phyloP scores from a whole-genome alignment of 2,888 invertebrate genomes.

The Hermaeophaga mercurialis region DNA sequence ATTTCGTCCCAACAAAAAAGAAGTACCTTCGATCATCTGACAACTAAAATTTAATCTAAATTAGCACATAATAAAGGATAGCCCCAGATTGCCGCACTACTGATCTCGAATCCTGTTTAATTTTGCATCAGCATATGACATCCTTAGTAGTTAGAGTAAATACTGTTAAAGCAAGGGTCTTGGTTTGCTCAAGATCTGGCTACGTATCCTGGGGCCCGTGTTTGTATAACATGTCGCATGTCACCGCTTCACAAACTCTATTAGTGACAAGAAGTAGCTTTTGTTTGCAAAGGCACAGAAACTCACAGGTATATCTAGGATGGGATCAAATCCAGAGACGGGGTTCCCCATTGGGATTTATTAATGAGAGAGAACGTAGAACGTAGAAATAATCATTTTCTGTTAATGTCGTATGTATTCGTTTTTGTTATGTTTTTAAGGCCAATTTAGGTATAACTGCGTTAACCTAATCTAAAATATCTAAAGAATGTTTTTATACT shows the following conservation, averaged over 20 bases:
- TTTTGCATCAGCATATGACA: conserved; percentile 36
- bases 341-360: no score
- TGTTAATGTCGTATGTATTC: no score
- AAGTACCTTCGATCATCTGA: conserved; percentile 2
- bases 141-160: conserved; percentile 34
- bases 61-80: conserved; percentile 19
- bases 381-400: no score
- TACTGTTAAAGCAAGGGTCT: conserved; percentile 36
- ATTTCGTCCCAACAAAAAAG: background rate
- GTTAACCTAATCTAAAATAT: no score
- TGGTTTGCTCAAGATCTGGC: conserved; percentile 35
- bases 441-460: no score
- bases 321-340: conserved; percentile 18
- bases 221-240: conserved; percentile 56
- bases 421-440: no score
- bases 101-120: conserved; percentile 28
- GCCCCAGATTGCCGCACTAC: conserved; percentile 18
- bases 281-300: conserved; percentile 43
- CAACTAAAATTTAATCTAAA: conserved; percentile 27
- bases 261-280: conserved; percentile 56
- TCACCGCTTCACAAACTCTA: conserved; percentile 57
- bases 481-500: no score
- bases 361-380: no score
- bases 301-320: conserved; percentile 30
- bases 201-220: conserved; percentile 39